Conservation (phyloP, 2,888 invertebrate species). For the Melanchra persicariae region DNA sequence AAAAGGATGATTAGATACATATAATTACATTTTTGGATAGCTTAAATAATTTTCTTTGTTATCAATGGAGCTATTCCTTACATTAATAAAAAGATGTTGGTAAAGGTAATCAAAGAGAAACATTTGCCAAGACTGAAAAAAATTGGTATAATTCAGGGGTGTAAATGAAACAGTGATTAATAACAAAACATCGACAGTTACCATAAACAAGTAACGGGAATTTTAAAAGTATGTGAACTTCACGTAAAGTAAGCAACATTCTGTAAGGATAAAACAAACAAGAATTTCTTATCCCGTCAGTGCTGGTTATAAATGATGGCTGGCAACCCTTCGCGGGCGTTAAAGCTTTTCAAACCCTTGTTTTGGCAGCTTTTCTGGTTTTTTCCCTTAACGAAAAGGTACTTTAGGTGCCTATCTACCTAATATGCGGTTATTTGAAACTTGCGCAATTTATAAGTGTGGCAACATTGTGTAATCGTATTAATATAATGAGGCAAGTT, state of each 20-base stretch:
- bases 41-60: no score
- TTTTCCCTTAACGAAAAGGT: slow-evolving; percentile 69
- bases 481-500: slow-evolving; percentile 11
- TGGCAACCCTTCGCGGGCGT: slow-evolving; percentile 75
- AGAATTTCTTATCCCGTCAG: slow-evolving; percentile 82
- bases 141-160: neutral
- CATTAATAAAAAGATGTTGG: neutral
- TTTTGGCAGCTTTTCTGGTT: slow-evolving; percentile 75
- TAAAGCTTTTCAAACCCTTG: slow-evolving; percentile 78
- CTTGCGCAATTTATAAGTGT: slow-evolving; percentile 63
- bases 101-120: neutral
- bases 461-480: slow-evolving; percentile 20
- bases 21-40: no score
- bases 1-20: no score
- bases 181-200: slow-evolving; percentile 44
- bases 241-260: slow-evolving; percentile 67
- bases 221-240: slow-evolving; percentile 62
- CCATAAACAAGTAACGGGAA: slow-evolving; percentile 28
- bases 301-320: slow-evolving; percentile 83
- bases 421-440: slow-evolving; percentile 67
- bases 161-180: slow-evolving; percentile 33
- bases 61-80: neutral
- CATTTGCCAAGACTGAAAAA: neutral
- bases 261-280: slow-evolving; percentile 78
- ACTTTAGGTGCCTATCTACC: slow-evolving; percentile 70